These are phyloP conservation scores for Platycheirus albimanus DNA, from an alignment of 2,888 invertebrate genomes.

Conservation along the genomic window DNA sequence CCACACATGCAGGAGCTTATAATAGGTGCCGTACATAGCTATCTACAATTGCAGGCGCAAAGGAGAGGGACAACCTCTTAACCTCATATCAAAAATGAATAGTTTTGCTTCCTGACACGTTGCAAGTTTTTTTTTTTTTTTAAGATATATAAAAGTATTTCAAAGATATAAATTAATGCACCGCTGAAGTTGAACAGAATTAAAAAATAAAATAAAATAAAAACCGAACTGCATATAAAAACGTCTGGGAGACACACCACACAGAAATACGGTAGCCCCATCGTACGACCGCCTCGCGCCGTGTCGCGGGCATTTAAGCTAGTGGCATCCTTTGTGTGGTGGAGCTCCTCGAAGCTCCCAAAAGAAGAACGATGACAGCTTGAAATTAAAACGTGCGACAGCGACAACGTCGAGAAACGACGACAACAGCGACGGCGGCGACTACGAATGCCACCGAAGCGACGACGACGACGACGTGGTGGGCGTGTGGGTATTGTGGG, in stretches of 20 bases:
- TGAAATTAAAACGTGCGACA: conserved; percentile 78
- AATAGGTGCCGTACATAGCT: too few relatives aligned
- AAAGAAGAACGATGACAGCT: conserved; percentile 76
- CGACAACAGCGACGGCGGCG: conserved; percentile 43
- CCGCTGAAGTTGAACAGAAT: conserved; percentile 35
- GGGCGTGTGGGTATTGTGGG: conserved; percentile 49
- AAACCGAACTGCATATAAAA: conserved; percentile 20
- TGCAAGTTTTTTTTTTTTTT: background rate
- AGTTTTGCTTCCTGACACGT: conserved; percentile 32
- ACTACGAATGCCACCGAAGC: conserved; percentile 19
- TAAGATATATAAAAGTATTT: background rate
- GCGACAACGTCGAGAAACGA: conserved; percentile 38
- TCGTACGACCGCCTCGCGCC: too few relatives aligned
- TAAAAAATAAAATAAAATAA: conserved; percentile 21
- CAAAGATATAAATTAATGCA: conserved; percentile 59
- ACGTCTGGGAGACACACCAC: conserved; percentile 22
- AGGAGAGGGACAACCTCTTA: conserved; percentile 11
- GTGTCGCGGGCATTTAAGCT: conserved; percentile 58
- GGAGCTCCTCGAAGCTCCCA: conserved; percentile 74
- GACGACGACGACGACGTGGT: conserved; percentile 52
- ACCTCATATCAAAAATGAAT: conserved; percentile 49
- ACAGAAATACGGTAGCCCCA: conserved; percentile 43
- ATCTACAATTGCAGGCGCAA: background rate
- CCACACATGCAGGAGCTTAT: conserved; percentile 11
- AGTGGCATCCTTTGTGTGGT: conserved; percentile 78